Evolutionary conservation across 2,113 vertebrate genomes (phyloP).

Genomic region (Malurus melanocephalus): DNA sequence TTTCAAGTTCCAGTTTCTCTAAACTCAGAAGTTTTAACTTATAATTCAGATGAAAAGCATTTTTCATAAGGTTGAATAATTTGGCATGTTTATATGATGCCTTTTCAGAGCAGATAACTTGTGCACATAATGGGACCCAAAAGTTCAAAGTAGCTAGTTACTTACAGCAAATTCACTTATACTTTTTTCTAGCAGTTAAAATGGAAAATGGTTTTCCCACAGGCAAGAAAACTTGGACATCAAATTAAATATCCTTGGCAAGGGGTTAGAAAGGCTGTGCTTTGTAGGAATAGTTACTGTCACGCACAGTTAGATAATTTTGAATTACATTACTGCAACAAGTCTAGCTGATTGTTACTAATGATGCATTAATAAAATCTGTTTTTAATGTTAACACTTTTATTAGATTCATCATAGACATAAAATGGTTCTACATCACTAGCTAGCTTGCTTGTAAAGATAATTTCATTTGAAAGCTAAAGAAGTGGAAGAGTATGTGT

Average conservation of each 20-base stretch:
- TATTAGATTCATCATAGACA: neutral
- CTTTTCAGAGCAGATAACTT: constrained; percentile 48
- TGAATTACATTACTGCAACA: neutral
- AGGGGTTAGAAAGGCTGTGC: neutral
- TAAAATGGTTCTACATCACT: neutral
- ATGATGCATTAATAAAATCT: neutral
- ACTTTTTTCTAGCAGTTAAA: constrained; percentile 7
- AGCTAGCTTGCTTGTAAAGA: neutral
- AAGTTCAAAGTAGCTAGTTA: constrained; percentile 39
- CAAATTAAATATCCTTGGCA: constrained; percentile 4
- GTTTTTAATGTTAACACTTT: neutral
- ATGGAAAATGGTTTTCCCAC: constrained; percentile 12
- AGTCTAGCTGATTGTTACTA: neutral
- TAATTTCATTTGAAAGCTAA: neutral
- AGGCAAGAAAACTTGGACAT: neutral
- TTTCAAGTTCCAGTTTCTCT: constrained; percentile 56
- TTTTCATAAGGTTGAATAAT: constrained; percentile 47
- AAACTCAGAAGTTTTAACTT: constrained; percentile 50
- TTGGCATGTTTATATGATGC: constrained; percentile 42
- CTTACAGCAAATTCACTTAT: constrained; percentile 5
- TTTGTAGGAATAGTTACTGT: neutral
- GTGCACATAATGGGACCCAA: constrained; percentile 1
- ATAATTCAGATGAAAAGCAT: constrained; percentile 51
- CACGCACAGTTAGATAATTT: neutral
- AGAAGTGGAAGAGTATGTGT: neutral